Evolutionary conservation across 1,140 invertebrate species (phyloP).

Genomic region (Patella vulgata): DNA sequence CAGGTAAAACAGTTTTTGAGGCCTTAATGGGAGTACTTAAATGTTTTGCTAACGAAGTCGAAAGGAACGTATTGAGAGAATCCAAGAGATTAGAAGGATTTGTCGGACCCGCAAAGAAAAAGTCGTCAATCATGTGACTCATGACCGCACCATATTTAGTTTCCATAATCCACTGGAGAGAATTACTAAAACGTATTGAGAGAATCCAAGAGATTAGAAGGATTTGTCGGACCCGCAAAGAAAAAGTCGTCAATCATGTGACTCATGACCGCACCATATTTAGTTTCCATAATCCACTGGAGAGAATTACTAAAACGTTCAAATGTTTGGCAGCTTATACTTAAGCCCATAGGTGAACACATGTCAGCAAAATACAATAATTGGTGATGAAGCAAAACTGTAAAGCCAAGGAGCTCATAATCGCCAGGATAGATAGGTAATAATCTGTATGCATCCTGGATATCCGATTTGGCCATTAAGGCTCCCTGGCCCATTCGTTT

Average conservation of each 20-base stretch:
- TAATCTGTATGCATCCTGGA: too few species aligned
- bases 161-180: constrained; percentile 24
- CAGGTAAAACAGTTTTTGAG: constrained; percentile 22
- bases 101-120: constrained; percentile 22
- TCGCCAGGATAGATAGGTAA: too few species aligned
- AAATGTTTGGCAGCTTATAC: constrained; percentile 27
- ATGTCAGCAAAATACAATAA: constrained; percentile 25
- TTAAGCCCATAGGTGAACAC: constrained; percentile 31
- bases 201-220: too few species aligned
- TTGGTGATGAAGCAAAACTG: not conserved
- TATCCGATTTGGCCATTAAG: constrained; percentile 1
- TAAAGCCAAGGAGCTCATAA: not conserved
- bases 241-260: too few species aligned
- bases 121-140: constrained; percentile 34
- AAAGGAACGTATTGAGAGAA: constrained; percentile 8
- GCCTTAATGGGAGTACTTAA: constrained; percentile 20
- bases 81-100: not conserved
- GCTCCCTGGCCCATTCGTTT: not conserved
- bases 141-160: constrained; percentile 3
- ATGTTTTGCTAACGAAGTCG: not conserved
- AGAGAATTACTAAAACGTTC: too few species aligned
- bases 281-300: too few species aligned
- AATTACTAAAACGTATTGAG: constrained; percentile 21
- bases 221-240: too few species aligned
- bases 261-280: too few species aligned